Percentiles rank a stretch among this genome's conserved stretches.
Conservation (phyloP, 2,113 vertebrate species). For the Diadophis punctatus region DNA sequence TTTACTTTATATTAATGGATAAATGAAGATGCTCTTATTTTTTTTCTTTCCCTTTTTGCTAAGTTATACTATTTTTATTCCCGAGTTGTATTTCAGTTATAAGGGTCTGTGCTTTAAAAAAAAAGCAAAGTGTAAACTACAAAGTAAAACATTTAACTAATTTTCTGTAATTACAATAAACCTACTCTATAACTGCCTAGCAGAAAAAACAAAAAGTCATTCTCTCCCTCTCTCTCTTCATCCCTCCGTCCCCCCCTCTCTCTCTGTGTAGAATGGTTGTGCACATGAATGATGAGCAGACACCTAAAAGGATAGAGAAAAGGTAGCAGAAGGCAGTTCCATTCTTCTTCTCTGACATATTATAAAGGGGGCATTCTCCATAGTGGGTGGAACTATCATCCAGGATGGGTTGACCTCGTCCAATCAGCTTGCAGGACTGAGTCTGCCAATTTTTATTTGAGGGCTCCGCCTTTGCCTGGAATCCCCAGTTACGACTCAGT, state of each 20-base stretch:
- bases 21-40: slow-evolving; percentile 18
- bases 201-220: slow-evolving; percentile 6
- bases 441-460: too few relatives aligned
- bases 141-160: not conserved
- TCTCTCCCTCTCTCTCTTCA: too few relatives aligned
- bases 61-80: not conserved
- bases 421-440: too few relatives aligned
- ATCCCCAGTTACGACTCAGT: too few relatives aligned
- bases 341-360: not conserved
- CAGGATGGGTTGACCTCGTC: too few relatives aligned
- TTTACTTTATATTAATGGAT: not conserved
- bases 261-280: not conserved
- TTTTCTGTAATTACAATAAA: slow-evolving; percentile 27
- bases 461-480: too few relatives aligned
- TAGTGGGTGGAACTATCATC: too few relatives aligned
- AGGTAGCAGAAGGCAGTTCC: not conserved
- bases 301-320: not conserved
- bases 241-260: rapidly evolving
- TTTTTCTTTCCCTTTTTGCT: not conserved
- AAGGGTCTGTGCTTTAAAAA: not conserved
- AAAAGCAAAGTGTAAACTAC: rapidly evolving
- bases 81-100: not conserved
- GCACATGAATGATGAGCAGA: not conserved
- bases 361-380: not conserved
- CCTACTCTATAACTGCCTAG: slow-evolving; percentile 17